Conservation (phyloP, 2,888 invertebrate species). For the Lampropteryx suffumata region DNA sequence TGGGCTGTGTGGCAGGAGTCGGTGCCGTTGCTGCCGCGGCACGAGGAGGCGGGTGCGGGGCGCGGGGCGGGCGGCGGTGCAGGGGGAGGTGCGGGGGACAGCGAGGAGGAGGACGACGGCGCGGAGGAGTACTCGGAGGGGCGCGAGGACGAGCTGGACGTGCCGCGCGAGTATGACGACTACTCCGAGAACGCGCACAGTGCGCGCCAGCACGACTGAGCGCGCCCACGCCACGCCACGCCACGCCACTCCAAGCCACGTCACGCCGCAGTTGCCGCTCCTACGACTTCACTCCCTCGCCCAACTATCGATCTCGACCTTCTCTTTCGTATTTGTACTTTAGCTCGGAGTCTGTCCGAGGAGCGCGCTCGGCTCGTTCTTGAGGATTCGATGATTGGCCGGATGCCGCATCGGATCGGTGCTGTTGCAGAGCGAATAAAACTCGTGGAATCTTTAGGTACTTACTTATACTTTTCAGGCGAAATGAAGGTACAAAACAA, state of each 20-base stretch:
- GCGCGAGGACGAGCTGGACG: conserved; percentile 61
- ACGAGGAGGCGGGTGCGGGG: conserved; percentile 39
- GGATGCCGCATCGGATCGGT: no score
- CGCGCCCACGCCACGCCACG: not conserved
- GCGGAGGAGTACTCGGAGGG: conserved; percentile 57
- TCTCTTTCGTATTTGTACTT: no score
- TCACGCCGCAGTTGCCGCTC: no score
- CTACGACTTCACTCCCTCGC: not conserved
- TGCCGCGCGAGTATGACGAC: conserved; percentile 72
- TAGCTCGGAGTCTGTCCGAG: not conserved
- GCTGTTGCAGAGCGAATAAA: not conserved
- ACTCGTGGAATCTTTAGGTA: conserved; percentile 4
- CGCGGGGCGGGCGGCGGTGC: conserved; percentile 37
- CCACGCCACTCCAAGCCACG: no score
- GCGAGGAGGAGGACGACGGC: conserved; percentile 46
- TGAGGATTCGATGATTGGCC: no score
- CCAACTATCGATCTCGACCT: not conserved
- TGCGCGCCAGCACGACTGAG: conserved; percentile 63
- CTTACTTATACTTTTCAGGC: conserved; percentile 3
- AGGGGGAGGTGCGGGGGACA: conserved; percentile 37
- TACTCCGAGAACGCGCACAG: conserved; percentile 72
- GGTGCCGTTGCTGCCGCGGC: conserved; percentile 46
- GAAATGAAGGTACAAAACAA: conserved; percentile 6
- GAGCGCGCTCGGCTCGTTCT: not conserved
- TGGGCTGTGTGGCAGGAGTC: conserved; percentile 40